Evolutionary conservation across 2,888 invertebrate species (phyloP), one percentile per base, ranked within the genome.

Genomic region (Eumacrocentrus americanus): DNA sequence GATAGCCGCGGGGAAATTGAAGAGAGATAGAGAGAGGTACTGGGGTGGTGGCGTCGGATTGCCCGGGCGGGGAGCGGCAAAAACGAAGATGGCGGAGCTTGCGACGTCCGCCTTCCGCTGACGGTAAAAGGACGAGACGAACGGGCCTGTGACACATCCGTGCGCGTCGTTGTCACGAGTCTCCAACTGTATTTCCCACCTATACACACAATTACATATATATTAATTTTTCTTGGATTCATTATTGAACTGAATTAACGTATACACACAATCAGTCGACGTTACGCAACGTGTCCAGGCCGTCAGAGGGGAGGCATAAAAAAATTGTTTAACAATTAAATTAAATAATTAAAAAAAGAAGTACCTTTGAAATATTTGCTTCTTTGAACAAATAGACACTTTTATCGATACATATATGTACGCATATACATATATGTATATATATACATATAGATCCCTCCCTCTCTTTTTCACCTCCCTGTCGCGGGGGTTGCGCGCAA

Each of bases 51-150:
- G 70, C 68, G 68, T 66, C 70, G 67, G 67, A 68, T 71, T 66
- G 66, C 70, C 72, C 72, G 73, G 75, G 72, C 70, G 71, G 72
- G 74, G 72, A 73, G 71, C 68, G 75, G 71, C 71, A 71, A 73
- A 68, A 72, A 72, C 65, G 71, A 77, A 77, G 73, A 77, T 77
- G 77, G 77, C 76, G 73, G 75, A 69, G 66, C 67, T 66, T 66
- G 69, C 69, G 69, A 70, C 69, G 67, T 63, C 69, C 71, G 67
- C 70, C 68, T 67, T 66, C 67, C 61, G 60, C 65, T 66, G 63
- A 67, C 68, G 67, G 52, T 56, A 62, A 62, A 46, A 46, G 14
- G 60, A 44, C 53, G 62, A 64, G 63, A 55, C 29, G 5, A 67
- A 60, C 61, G 58, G 61, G 58, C 56, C 55, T 58, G 53, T 53